Evolutionary conservation across 1,140 invertebrate species (phyloP).

Genomic region (Apis cerana): DNA sequence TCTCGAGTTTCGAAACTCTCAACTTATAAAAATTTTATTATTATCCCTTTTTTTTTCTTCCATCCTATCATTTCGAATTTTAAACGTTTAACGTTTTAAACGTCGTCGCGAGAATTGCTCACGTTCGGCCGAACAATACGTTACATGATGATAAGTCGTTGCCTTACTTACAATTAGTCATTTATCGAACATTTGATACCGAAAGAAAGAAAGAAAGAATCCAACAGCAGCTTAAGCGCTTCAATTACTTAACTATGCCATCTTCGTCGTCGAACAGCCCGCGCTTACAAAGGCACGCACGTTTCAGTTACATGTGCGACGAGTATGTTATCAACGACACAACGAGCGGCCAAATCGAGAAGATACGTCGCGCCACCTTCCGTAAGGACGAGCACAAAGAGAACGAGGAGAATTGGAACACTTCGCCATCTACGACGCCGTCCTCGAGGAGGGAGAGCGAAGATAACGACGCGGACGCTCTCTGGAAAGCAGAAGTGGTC

Average conservation of each 20-base stretch:
- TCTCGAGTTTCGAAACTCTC: no score
- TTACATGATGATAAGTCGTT: no score
- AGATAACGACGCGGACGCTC: slow-evolving; percentile 70
- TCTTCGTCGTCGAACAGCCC: no score
- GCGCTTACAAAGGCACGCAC: background rate
- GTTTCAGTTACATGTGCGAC: slow-evolving; percentile 89
- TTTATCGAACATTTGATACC: background rate
- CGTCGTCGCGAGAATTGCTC: no score
- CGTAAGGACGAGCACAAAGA: slow-evolving; percentile 76
- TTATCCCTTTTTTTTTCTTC: no score
- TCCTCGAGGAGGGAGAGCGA: slow-evolving; percentile 67
- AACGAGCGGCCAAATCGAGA: slow-evolving; percentile 83
- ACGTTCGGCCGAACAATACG: no score
- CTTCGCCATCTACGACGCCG: slow-evolving; percentile 69
- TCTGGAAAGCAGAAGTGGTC: slow-evolving; percentile 81
- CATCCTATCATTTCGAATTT: no score
- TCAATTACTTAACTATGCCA: background rate
- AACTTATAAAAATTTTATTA: no score
- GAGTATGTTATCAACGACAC: slow-evolving; percentile 91
- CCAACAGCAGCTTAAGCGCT: background rate
- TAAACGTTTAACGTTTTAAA: no score
- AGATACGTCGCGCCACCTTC: slow-evolving; percentile 81
- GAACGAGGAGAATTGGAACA: slow-evolving; percentile 77
- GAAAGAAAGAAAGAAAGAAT: background rate
- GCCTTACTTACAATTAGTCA: no score